Evolutionary conservation across 2,888 invertebrate species (phyloP), one percentile per base, ranked within the genome.

Genomic region (Hirtodrosophila trivittata): DNA sequence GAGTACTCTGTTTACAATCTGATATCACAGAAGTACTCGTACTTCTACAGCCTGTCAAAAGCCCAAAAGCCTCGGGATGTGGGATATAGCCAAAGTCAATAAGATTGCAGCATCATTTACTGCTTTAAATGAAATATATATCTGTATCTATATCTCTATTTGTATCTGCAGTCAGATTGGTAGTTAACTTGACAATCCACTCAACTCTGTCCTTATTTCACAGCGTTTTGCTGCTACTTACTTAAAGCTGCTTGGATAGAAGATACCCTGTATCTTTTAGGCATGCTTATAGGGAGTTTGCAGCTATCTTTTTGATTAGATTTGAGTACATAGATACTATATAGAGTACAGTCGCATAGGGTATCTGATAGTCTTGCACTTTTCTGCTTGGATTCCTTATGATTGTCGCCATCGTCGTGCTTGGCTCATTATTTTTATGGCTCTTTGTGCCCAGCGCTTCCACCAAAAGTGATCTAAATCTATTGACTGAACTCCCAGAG

Each of bases 361-460:
- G 28, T 45, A 45, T 32, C 13, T 28, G 3, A 32, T 32, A 33
- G 46, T 66, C 39, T 54, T 45, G 43, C 49, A 43, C 13, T 38
- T 33, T 60, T 43, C 18, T 21, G 8, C 6, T 32, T 32, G 3
- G 30, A 16, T 8, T 13, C 18, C 33, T 12, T 26, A 68, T 77
- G 82, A 82, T 75, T 78, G 78, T 78, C 78, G 78, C 83, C 83
- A 78, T 60, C 56, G 55, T 75, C 81, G 82, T 81, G 82, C 66
- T 63, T 52, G 70, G 74, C 85, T 84, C 81, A 76, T 82, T 82
- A 82, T 72, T 81, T 78, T 82, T 76, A 82, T 70, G 72, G 51
- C 63, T 74, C 77, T 75, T 81, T 77, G 65, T 75, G 68, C 66
- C 62, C 42, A 62, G 54, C 47, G 54, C 49, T 55, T 52, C 67